phyloP scores from a whole-genome alignment of 64 coral and sea anemone species.

The Montipora cactus region DNA sequence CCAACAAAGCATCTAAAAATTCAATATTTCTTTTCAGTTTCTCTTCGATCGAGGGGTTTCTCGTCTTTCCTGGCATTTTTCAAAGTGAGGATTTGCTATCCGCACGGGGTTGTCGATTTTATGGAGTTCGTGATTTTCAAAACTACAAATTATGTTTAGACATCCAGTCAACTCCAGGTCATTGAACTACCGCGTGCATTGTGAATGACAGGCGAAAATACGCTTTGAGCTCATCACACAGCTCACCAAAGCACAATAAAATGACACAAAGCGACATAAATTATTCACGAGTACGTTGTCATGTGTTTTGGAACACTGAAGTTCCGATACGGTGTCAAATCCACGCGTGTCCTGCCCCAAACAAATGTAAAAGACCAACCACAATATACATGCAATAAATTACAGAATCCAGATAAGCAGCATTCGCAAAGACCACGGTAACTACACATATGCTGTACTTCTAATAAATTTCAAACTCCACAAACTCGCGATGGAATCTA shows the following conservation, averaged over 20 bases:
- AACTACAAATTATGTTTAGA: not conserved
- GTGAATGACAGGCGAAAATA: slow-evolving; percentile 22
- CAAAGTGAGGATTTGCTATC: not conserved
- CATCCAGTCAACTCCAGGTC: slow-evolving; percentile 11
- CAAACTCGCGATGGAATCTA: slow-evolving; percentile 17
- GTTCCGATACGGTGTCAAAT: not conserved
- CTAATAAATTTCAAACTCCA: slow-evolving; percentile 10
- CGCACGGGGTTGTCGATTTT: not conserved
- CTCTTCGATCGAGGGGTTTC: slow-evolving; percentile 80
- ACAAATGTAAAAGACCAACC: not conserved
- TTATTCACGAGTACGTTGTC: slow-evolving; percentile 50
- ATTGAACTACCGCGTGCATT: slow-evolving; percentile 19
- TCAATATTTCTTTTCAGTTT: slow-evolving; percentile 99
- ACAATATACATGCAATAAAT: slow-evolving; percentile 12
- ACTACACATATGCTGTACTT: slow-evolving; percentile 15
- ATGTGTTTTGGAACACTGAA: slow-evolving; percentile 39
- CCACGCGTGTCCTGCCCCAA: not conserved
- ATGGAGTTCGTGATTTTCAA: not conserved
- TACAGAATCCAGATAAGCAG: not conserved
- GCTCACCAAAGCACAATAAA: slow-evolving; percentile 57
- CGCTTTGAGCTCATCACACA: slow-evolving; percentile 9
- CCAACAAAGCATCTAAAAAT: slow-evolving; percentile 99
- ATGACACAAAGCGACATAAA: slow-evolving; percentile 47
- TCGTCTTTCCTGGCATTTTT: slow-evolving; percentile 88
- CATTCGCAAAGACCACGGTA: not conserved